Evolutionary conservation across 2,888 invertebrate genomes (phyloP), one percentile per base, ranked within the genome.

Genomic region (Lasioglossum marginatum): DNA sequence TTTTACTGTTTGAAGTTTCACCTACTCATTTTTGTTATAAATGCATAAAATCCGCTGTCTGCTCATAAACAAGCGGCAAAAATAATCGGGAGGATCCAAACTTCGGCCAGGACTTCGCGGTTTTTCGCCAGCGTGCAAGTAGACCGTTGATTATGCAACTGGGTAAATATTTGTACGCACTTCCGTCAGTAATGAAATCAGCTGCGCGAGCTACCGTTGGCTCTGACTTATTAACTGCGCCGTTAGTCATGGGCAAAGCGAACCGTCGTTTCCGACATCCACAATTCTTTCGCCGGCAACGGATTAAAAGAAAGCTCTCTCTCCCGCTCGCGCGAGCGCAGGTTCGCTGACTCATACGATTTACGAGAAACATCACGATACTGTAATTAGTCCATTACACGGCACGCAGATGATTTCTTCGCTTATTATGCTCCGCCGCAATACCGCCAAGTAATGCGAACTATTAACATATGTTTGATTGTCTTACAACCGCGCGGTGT

Each of bases 381-480:
- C 57, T 2, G 57, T 27, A 70, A 83, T 82, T 68, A 77, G 68
- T 60, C 45, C 45, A 40, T 60, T 63, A 80, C 45, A 23, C 57
- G 66, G 66, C 48, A 31, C 71, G 60, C 77, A 23, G 73, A 63
- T 37, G 70, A 77, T 77, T 74, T 74, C 73, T 83, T 68, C 52
- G 40, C 23, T 63, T 70, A 45, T 78, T 60, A 70, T 52, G 27
- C 48, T 27, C 2, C 40, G 31, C 19, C 16, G 72, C 48, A 48
- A 66, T 66, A 23, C 31, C 16, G 45, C 40, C 52, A n/a, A 68
- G 63, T 73, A 83, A 76, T 73, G 71, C 76, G 16, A 27, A 73
- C 76, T 52, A 77, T 82, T 82, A 82, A 78, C 84, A 82, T 75
- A 78, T 27, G 78, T 45, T 43, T 75, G 52, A 84, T 84, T 82